Percentiles rank a stretch among this genome's conserved stretches.
phyloP scores from a whole-genome alignment of 2,797 vertebrate genomes.

The Pogonophryne albipinna region DNA sequence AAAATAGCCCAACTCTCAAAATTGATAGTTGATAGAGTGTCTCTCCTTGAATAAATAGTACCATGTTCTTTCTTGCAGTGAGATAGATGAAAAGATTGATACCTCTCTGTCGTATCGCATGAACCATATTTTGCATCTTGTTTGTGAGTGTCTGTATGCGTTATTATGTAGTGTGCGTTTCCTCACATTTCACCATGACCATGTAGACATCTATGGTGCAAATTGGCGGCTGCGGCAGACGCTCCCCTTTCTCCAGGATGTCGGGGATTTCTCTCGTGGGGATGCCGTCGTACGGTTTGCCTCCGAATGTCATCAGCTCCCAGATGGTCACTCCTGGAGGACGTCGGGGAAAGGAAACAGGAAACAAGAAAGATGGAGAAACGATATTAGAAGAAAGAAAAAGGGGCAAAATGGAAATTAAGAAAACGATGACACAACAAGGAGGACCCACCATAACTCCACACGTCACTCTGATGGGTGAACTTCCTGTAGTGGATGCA shows the following conservation, averaged over 20 bases:
- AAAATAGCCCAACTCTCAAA: no score
- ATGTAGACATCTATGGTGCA: slow-evolving; percentile 99
- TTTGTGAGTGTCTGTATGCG: no score
- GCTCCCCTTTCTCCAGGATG: slow-evolving; percentile 97
- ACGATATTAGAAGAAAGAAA: slow-evolving; percentile 24
- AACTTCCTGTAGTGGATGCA: slow-evolving; percentile 99
- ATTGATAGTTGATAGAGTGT: no score
- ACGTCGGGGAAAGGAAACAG: neutral
- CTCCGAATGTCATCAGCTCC: slow-evolving; percentile 99
- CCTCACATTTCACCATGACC: slow-evolving; percentile 98
- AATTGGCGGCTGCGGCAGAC: slow-evolving; percentile 94
- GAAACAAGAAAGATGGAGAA: slow-evolving; percentile 2
- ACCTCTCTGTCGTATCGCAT: no score
- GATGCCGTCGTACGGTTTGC: slow-evolving; percentile 96
- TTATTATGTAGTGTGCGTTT: neutral
- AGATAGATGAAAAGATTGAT: no score
- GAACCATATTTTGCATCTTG: no score
- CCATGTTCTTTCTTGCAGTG: no score
- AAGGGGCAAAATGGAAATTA: slow-evolving; percentile 20
- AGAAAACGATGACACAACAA: neutral
- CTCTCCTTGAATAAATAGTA: no score
- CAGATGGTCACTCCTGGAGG: slow-evolving; percentile 94
- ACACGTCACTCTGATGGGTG: slow-evolving; percentile 98
- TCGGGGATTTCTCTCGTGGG: slow-evolving; percentile 96
- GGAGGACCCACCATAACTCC: slow-evolving; percentile 93